phyloP scores from a whole-genome alignment of 2,797 vertebrate species.

The Ciconia nigra region DNA sequence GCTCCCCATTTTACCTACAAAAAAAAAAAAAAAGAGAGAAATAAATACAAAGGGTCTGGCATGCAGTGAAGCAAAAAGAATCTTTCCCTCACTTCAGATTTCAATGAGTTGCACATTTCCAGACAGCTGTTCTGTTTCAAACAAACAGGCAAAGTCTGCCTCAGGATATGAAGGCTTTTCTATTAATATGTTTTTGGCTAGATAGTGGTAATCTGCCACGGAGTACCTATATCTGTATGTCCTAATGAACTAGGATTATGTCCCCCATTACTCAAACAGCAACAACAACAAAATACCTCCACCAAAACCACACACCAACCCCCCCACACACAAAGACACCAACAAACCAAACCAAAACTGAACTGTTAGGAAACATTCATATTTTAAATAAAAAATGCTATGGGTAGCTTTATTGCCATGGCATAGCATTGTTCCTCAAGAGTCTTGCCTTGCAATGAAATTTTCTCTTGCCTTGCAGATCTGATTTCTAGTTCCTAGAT shows the following conservation, averaged over 20 bases:
- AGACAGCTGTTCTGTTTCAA: conserved; percentile 31
- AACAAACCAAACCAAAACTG: not conserved
- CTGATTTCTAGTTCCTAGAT: not conserved
- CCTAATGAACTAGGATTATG: not conserved
- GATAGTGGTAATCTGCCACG: not conserved
- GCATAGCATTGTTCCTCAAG: not conserved
- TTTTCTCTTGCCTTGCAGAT: not conserved
- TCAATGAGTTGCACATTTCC: not conserved
- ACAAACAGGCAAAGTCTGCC: not conserved
- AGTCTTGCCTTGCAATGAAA: not conserved
- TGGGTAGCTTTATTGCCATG: not conserved
- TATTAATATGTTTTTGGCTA: not conserved
- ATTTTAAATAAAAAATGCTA: not conserved
- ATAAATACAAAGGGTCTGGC: not conserved
- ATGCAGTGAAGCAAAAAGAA: not conserved
- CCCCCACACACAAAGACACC: not conserved
- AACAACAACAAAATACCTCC: not conserved
- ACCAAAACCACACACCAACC: no score
- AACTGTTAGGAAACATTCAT: not conserved
- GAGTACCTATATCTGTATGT: not conserved
- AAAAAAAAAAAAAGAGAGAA: not conserved
- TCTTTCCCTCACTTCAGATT: not conserved
- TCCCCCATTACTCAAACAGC: not conserved
- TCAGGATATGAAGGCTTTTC: not conserved
- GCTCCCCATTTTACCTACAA: not conserved